phyloP scores from a whole-genome alignment of 2,113 vertebrate genomes.

The Peromyscus polionotus region DNA sequence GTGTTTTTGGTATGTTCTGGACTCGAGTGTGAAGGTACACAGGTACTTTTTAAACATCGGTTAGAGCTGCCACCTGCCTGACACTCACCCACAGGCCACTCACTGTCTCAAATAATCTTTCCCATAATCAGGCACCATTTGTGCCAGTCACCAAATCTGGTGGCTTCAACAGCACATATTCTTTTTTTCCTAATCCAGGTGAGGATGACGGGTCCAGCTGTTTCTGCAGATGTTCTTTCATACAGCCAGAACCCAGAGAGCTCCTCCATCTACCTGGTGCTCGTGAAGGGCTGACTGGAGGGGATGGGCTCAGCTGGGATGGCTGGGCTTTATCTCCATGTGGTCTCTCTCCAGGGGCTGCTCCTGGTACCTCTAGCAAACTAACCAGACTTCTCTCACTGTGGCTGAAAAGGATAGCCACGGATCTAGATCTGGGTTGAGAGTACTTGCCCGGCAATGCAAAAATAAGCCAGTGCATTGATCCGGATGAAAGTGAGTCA shows the following conservation, averaged over 20 bases:
- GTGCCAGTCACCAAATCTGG: background rate
- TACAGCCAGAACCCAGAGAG: background rate
- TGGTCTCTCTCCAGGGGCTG: background rate
- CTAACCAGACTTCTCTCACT: background rate
- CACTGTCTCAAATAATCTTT: background rate
- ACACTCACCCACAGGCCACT: background rate
- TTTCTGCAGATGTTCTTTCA: background rate
- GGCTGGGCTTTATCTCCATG: background rate
- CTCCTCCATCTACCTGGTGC: background rate
- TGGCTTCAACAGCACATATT: background rate
- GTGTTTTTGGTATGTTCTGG: background rate
- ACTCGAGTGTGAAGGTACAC: background rate
- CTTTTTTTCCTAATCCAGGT: background rate
- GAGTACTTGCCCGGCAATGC: background rate
- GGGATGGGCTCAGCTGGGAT: background rate
- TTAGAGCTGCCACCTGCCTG: background rate
- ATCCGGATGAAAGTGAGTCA: background rate
- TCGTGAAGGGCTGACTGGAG: background rate
- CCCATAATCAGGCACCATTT: background rate
- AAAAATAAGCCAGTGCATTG: background rate
- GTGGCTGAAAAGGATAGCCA: background rate
- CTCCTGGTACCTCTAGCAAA: background rate
- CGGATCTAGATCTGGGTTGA: background rate
- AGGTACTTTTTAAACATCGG: background rate
- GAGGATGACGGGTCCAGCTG: background rate